These are phyloP conservation scores for Babylonia areolata DNA, from an alignment of 1,140 invertebrate genomes.

Conservation along the genomic window DNA sequence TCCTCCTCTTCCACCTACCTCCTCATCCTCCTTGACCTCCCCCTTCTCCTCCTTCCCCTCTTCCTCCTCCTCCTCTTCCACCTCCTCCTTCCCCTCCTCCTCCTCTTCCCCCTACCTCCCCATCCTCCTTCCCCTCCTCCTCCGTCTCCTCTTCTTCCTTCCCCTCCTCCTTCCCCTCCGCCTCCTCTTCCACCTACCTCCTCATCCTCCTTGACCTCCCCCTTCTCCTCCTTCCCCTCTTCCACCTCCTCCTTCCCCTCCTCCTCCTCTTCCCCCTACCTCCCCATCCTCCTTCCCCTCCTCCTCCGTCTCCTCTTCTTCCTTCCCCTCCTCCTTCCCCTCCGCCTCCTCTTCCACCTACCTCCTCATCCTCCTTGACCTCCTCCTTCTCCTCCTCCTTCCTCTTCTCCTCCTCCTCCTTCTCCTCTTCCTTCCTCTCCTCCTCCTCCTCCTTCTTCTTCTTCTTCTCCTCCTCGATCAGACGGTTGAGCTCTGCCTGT, in stretches of 20 bases:
- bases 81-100: neutral
- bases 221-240: neutral
- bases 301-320: neutral
- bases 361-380: neutral
- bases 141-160: neutral
- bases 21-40: too few relatives aligned
- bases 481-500: neutral
- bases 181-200: neutral
- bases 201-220: neutral
- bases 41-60: too few relatives aligned
- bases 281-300: too few relatives aligned
- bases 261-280: neutral
- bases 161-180: neutral
- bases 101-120: neutral
- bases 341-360: neutral
- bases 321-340: neutral
- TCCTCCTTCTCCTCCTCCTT: neutral
- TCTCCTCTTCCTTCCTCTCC: neutral
- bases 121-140: neutral
- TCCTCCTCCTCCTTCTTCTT: neutral
- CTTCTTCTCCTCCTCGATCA: neutral
- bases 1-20: too few relatives aligned
- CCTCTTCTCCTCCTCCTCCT: neutral
- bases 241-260: neutral
- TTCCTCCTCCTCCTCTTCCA: too few relatives aligned